Base-by-base conservation (phyloP, 1,140 invertebrate genomes). In the Ephestia elutella region DNA sequence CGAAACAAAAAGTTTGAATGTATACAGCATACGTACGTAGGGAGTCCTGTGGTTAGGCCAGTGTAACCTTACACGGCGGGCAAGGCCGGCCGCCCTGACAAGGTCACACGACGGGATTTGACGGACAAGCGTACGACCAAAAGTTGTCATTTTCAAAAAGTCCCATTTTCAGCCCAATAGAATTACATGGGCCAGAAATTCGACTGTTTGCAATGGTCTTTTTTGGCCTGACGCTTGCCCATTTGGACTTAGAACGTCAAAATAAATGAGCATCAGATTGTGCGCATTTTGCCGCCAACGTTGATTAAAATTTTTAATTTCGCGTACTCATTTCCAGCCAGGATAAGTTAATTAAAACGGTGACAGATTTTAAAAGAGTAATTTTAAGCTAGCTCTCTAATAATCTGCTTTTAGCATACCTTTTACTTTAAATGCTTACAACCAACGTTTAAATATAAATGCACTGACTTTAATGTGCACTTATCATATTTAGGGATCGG, bases 51-150 rank as follows among this genome's bases (percentile, higher is more conserved):
- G 50, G 50, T 53, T 25, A 53, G 19, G 20, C 20, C 0, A 17
- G 13, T 25, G 50, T 53, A 53, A 53, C 50, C 13, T 53, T 13
- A 53, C 21, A 10, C 50, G 10, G 10, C 19, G 4, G 20, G 11
- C 20, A 53, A 53, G 50, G 50, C 20, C 13, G 20, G 18, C 18
- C 20, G 50, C 50, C 50, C 49, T 53, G 7, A 15, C 50, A 53
- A 53, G 50, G 50, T 53, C 21, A 53, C 13, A 9, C 3, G 38
- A 17, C 38, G 13, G n/a, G 38, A 44, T 44, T 44, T 15, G 30
- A 8, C 30, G 21, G 2, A 25, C 21, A 25, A 25, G 21, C 21
- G 2, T 7, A 25, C 30, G 30, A 9, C 30, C 30, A 32, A 11
- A 4, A 32, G 1, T 32, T 3, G 4, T 10, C 30, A 1, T 7